These are phyloP conservation scores for Enteromius afrohamiltoni DNA, from an alignment of 2,797 vertebrate genomes.

Conservation along the genomic window DNA sequence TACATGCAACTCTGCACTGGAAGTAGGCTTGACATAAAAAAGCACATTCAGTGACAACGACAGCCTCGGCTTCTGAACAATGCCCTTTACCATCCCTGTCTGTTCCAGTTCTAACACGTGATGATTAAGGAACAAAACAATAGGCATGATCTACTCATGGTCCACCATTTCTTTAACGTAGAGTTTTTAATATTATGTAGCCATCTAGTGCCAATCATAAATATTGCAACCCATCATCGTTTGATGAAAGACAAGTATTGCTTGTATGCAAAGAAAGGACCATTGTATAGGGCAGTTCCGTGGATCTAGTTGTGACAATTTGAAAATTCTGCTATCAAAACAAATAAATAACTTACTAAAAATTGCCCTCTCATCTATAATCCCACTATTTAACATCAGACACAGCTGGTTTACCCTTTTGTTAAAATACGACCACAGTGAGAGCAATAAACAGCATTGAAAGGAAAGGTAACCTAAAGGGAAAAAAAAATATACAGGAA, in stretches of 20 bases:
- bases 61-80: conserved; percentile 53
- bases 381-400: conserved; percentile 78
- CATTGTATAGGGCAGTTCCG: conserved; percentile 41
- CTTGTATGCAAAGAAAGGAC: conserved; percentile 66
- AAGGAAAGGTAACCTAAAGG: conserved; percentile 76
- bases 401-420: conserved; percentile 80
- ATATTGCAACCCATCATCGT: conserved; percentile 80
- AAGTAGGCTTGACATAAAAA: conserved; percentile 61
- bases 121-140: conserved; percentile 55
- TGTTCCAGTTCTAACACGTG: conserved; percentile 39
- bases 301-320: conserved; percentile 37
- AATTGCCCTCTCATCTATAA: conserved; percentile 54
- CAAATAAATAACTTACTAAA: conserved; percentile 68
- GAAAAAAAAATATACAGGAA: conserved; percentile 72
- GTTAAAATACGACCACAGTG: conserved; percentile 82
- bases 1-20: conserved; percentile 69
- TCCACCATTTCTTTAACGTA: conserved; percentile 59
- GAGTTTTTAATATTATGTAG: conserved; percentile 80
- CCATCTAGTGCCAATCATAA: conserved; percentile 85
- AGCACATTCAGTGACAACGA: conserved; percentile 57
- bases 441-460: conserved; percentile 74
- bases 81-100: conserved; percentile 51
- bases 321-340: conserved; percentile 56
- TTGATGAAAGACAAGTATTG: conserved; percentile 70
- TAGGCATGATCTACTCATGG: conserved; percentile 41